Percentiles rank a stretch among this genome's conserved stretches.
phyloP scores from a whole-genome alignment of 1,140 invertebrate species.

The Anadara kagoshimensis region DNA sequence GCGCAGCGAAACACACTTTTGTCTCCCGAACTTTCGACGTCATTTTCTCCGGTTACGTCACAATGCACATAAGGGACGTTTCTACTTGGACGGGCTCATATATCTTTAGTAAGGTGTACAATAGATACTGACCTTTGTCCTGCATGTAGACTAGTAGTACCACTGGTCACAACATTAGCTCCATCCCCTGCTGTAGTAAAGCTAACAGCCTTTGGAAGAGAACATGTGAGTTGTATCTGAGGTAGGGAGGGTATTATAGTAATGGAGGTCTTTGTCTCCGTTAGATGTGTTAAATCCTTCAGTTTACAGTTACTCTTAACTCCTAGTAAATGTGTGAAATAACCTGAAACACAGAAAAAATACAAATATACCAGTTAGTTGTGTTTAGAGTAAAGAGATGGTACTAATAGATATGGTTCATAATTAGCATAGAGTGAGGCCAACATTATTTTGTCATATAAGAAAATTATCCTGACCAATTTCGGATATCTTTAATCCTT shows the following conservation, averaged over 20 bases:
- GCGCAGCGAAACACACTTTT: too few species aligned
- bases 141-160: constrained; percentile 86
- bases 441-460: neutral
- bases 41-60: too few species aligned
- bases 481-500: too few species aligned
- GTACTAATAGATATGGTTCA: neutral
- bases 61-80: too few species aligned
- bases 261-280: constrained; percentile 84
- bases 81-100: too few species aligned
- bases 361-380: neutral
- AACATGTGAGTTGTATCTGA: constrained; percentile 59
- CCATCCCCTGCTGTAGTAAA: constrained; percentile 70
- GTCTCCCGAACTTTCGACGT: too few species aligned
- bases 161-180: constrained; percentile 83
- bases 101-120: too few species aligned
- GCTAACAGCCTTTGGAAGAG: constrained; percentile 74
- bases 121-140: constrained; percentile 83
- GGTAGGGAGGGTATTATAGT: constrained; percentile 93
- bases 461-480: neutral
- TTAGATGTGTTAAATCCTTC: constrained; percentile 78
- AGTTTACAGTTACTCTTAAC: constrained; percentile 93
- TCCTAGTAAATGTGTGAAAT: constrained; percentile 92
- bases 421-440: neutral
- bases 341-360: constrained; percentile 78
- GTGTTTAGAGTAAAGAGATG: neutral